A percentile compares a stretch with the other conserved stretches of the same genome.
These are phyloP conservation scores for Pipistrellus pipistrellus DNA, from an alignment of 2,797 vertebrate genomes.

Conservation along the genomic window DNA sequence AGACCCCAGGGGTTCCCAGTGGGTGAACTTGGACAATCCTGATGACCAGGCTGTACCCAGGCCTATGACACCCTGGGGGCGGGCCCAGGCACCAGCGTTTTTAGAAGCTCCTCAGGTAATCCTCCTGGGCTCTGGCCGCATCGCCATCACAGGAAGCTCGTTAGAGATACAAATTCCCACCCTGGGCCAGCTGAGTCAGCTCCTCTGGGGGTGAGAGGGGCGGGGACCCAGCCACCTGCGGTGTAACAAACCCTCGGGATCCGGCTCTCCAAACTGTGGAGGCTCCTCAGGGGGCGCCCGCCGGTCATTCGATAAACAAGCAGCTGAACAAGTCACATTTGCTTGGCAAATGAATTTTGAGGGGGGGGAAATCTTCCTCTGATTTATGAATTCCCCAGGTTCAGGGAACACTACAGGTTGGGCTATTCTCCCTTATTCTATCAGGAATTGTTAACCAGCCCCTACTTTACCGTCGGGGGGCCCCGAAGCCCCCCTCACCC, in stretches of 20 bases:
- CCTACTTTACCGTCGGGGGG: neutral
- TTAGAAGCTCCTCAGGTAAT: neutral
- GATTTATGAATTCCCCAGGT: neutral
- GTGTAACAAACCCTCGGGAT: neutral
- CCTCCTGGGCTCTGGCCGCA: neutral
- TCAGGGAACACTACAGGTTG: neutral
- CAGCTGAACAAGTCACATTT: neutral
- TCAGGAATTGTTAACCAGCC: neutral
- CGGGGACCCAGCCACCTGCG: neutral
- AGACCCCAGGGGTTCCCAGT: neutral
- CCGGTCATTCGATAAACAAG: neutral
- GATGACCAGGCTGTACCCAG: neutral
- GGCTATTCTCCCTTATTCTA: neutral
- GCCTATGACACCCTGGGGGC: neutral
- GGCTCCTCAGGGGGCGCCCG: neutral
- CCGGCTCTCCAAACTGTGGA: neutral
- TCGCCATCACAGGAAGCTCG: neutral
- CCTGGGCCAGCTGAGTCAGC: conserved; percentile 45
- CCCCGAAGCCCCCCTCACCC: neutral
- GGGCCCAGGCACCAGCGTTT: neutral
- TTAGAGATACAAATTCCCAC: conserved; percentile 13
- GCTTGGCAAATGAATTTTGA: neutral
- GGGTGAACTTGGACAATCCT: neutral
- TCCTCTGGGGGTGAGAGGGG: neutral
- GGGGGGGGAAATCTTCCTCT: neutral